Evolutionary conservation across 1,140 invertebrate genomes (phyloP), one percentile per base, ranked within the genome.

Genomic region (Chymomyza costata): DNA sequence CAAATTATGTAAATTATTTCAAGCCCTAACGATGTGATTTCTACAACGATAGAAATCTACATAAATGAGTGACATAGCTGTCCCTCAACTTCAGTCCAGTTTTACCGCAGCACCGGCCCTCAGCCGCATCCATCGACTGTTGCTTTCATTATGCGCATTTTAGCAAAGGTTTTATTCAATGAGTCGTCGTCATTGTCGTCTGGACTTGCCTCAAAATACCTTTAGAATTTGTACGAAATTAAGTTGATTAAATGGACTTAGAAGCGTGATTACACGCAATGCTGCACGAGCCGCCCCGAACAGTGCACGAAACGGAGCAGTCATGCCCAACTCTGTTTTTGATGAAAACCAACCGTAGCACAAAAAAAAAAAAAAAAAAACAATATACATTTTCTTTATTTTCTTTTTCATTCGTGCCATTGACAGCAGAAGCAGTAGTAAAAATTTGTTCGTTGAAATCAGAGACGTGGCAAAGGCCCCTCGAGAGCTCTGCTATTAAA

Each of bases 161-260:
- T n/a, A n/a, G 38, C 59, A 64, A 66, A 78, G 63, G 64, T 54
- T 64, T 78, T 57, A 71, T 49, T 80, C 63, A 78, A 80, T 60
- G 35, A 19, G 46, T 30, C 46, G 73, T 52, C 57, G 50, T 38
- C 66, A 66, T 49, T 55, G 8, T 5, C 21, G 21, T 51, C 44
- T 43, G 48, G 30, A 28, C 44, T 76, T 65, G 65, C 70, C 61
- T 70, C 71, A 78, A 53, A 74, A 76, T 69, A 55, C 64, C 70
- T 74, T n/a, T 51, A 48, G 70, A 74, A 80, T 78, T 80, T 78
- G 71, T 78, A 78, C 71, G 60, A 78, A 78, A 78, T 78, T 78
- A 78, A 78, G 71, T 78, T 78, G 73, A 78, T 78, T 78, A 78
- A 78, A 80, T 78, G 66, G 71, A 80, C 71, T 78, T 78, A 78